Evolutionary conservation across 2,888 invertebrate genomes (phyloP).

Genomic region (Eledone cirrhosa): DNA sequence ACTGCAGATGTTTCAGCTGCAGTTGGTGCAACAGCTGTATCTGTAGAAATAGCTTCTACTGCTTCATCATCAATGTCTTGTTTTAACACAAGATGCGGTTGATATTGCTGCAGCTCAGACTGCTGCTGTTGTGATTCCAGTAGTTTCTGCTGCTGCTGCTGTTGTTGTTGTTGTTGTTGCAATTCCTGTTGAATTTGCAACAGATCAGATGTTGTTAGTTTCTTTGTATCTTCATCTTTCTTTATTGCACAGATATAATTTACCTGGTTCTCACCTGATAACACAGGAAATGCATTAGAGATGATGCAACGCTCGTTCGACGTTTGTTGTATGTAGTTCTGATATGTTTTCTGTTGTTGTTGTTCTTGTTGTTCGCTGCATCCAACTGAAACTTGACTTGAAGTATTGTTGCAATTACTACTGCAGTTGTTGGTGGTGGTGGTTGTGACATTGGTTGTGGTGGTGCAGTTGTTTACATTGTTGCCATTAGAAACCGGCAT

Average conservation of each 20-base stretch:
- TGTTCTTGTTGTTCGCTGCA: too few species aligned
- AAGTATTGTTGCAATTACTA: too few species aligned
- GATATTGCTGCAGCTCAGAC: neutral
- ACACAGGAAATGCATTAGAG: too few species aligned
- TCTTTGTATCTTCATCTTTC: too few species aligned
- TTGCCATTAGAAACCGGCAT: neutral
- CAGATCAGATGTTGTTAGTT: too few species aligned
- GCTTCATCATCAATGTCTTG: neutral
- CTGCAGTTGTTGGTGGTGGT: too few species aligned
- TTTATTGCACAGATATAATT: too few species aligned
- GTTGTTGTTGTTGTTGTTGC: neutral
- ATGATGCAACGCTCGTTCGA: too few species aligned
- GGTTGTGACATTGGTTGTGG: neutral
- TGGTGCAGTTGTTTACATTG: neutral
- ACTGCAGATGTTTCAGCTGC: constrained; percentile 1
- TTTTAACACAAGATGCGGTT: neutral
- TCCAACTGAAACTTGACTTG: too few species aligned
- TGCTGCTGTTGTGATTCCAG: neutral
- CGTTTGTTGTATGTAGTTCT: too few species aligned
- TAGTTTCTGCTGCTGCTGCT: neutral
- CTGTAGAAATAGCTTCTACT: neutral
- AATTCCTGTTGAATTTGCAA: neutral
- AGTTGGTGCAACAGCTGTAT: neutral
- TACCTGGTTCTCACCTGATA: too few species aligned
- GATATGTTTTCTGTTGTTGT: too few species aligned